A percentile compares a stretch with the other conserved stretches of the same genome.
These are phyloP conservation scores for Siderastrea radians DNA, from an alignment of 92 coral and sea anemone species.

Conservation along the genomic window DNA sequence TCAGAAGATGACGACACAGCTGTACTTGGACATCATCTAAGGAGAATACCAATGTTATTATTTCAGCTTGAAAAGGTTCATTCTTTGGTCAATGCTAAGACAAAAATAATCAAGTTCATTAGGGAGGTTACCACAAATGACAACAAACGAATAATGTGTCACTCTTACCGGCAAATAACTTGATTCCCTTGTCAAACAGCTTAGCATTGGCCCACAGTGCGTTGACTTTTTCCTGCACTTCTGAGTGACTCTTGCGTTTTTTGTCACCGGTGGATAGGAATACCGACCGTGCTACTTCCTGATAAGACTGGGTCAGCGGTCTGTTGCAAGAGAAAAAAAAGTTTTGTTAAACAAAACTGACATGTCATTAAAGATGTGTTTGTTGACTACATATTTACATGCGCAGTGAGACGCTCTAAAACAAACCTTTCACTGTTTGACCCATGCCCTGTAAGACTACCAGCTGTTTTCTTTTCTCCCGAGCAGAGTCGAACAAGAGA, in stretches of 20 bases:
- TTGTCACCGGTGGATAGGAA: slow-evolving; percentile 88
- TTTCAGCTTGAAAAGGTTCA: neutral
- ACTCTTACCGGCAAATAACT: slow-evolving; percentile 86
- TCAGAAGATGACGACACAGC: slow-evolving; percentile 90
- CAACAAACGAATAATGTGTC: neutral
- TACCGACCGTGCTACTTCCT: slow-evolving; percentile 95
- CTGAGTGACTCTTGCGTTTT: slow-evolving; percentile 90
- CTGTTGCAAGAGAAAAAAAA: slow-evolving; percentile 38
- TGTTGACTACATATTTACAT: no score
- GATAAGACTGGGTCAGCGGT: slow-evolving; percentile 90
- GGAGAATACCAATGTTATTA: neutral
- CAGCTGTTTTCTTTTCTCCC: no score
- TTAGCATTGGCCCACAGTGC: slow-evolving; percentile 86
- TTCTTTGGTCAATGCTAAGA: no score
- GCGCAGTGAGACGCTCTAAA: no score
- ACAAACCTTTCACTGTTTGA: no score
- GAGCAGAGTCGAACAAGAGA: no score
- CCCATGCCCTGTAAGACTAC: no score
- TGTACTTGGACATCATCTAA: slow-evolving; percentile 94
- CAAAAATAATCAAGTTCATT: no score
- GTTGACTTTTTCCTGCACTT: slow-evolving; percentile 91
- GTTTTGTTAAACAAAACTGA: neutral
- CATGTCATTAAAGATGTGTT: neutral
- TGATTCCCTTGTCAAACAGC: slow-evolving; percentile 91
- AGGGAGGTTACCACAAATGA: neutral